Percentiles rank a stretch among this genome's conserved stretches.
phyloP scores from a whole-genome alignment of 2,113 vertebrate species.

The Antennarius striatus region DNA sequence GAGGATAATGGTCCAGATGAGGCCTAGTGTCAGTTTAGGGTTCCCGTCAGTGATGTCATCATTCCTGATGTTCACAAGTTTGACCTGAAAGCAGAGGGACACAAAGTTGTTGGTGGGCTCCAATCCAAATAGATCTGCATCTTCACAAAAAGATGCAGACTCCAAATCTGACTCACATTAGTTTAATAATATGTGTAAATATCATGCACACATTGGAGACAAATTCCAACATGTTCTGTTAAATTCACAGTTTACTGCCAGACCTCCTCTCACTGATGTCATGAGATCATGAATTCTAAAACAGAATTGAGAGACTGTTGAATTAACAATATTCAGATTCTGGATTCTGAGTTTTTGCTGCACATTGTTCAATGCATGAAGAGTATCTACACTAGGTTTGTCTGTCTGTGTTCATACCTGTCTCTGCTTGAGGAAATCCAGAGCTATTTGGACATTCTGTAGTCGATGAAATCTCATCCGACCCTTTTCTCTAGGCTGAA shows the following conservation, averaged over 20 bases:
- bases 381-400: not conserved
- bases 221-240: not conserved
- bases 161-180: too few relatives aligned
- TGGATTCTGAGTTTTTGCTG: too few relatives aligned
- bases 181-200: too few relatives aligned
- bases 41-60: constrained; percentile 99
- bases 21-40: constrained; percentile 94
- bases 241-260: not conserved
- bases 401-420: constrained; percentile 65
- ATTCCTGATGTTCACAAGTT: constrained; percentile 96
- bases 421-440: constrained; percentile 85
- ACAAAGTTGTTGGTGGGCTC: not conserved
- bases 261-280: not conserved
- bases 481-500: constrained; percentile 82
- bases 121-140: not conserved
- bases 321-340: too few relatives aligned
- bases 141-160: too few relatives aligned
- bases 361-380: not conserved
- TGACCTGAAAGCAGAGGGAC: constrained; percentile 81
- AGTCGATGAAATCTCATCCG: constrained; percentile 83
- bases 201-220: too few relatives aligned
- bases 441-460: constrained; percentile 81
- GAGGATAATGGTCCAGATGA: constrained; percentile 99
- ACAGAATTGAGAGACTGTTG: too few relatives aligned
- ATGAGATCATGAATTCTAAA: not conserved